Percentiles rank a stretch among this genome's conserved stretches.
Evolutionary conservation across 2,113 vertebrate species (phyloP).

Genomic region (Dasyprocta punctata): DNA sequence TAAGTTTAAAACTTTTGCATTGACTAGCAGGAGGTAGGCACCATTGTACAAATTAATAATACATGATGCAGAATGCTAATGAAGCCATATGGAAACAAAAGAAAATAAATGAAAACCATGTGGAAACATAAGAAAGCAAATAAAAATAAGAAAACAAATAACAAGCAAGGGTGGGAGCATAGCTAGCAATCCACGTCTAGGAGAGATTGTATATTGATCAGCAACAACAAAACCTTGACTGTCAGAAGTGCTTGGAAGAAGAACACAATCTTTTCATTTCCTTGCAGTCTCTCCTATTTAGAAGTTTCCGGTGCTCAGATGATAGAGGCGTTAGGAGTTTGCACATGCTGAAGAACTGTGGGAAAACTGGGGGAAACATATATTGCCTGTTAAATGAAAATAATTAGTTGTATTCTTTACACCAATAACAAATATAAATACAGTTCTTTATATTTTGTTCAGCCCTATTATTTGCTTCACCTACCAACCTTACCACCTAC

Average conservation of each 20-base stretch:
- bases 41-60: not conserved
- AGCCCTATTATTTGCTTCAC: not conserved
- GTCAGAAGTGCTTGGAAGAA: not conserved
- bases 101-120: not conserved
- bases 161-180: fast-evolving
- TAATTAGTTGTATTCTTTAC: too few species aligned
- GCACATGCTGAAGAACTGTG: not conserved
- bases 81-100: not conserved
- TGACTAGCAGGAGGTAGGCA: not conserved
- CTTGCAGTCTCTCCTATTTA: not conserved
- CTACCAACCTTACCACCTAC: not conserved
- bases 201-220: too few species aligned
- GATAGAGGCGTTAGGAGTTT: not conserved
- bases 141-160: not conserved
- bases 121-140: not conserved
- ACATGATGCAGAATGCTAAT: not conserved
- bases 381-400: not conserved
- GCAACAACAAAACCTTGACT: not conserved
- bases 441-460: not conserved
- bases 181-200: too few species aligned
- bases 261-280: not conserved
- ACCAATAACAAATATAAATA: too few species aligned
- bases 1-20: not conserved
- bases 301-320: not conserved
- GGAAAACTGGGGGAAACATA: not conserved